phyloP scores from a whole-genome alignment of 37 sponge, comb jelly and placozoan genomes.

The Amphimedon queenslandica region DNA sequence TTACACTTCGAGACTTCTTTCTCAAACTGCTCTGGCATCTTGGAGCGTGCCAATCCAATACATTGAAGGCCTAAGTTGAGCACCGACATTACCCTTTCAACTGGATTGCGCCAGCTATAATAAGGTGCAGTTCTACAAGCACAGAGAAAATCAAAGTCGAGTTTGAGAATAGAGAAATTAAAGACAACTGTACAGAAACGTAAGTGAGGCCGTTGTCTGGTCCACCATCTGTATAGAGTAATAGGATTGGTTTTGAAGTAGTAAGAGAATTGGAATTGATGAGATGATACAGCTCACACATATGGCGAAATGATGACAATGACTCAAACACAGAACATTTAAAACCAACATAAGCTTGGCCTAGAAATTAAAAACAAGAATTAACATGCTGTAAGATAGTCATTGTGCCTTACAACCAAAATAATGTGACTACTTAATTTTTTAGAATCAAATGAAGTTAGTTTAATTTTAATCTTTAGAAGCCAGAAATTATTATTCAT shows the following conservation, averaged over 20 bases:
- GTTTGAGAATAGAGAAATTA: conserved; percentile 6
- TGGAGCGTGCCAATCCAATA: background rate
- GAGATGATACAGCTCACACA: background rate
- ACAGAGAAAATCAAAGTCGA: conserved; percentile 14
- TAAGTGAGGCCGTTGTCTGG: conserved; percentile 13
- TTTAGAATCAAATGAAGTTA: too few species aligned
- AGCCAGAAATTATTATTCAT: too few species aligned
- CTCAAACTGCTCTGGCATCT: too few species aligned
- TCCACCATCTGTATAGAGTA: conserved; percentile 20
- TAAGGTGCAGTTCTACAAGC: conserved; percentile 2
- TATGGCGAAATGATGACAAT: conserved; percentile 22
- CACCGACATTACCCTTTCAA: conserved; percentile 11
- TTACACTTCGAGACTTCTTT: background rate
- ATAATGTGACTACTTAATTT: too few species aligned
- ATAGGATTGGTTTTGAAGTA: background rate
- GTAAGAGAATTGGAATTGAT: background rate
- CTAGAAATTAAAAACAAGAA: background rate
- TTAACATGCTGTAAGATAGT: too few species aligned
- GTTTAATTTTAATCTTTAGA: too few species aligned
- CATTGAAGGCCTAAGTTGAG: background rate
- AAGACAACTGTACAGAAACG: background rate
- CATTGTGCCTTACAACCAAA: too few species aligned
- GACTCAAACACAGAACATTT: conserved; percentile 15
- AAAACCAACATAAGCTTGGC: conserved; percentile 10
- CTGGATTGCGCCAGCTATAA: conserved; percentile 6